Conservation (phyloP, 2,888 invertebrate species). For the Nephrotoma guestfalica region DNA sequence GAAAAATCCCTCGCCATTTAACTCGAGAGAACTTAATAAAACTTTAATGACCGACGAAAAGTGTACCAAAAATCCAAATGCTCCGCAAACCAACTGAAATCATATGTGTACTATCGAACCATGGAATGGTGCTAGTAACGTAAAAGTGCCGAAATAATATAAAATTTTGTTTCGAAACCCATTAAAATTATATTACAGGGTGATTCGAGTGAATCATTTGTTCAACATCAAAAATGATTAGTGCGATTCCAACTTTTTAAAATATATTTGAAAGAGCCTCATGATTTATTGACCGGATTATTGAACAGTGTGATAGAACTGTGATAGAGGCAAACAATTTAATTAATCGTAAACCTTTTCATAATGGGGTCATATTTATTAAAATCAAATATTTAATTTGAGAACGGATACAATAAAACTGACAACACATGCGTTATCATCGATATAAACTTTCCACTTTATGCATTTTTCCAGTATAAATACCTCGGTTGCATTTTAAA, state of each 20-base stretch:
- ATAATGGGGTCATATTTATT: too few species aligned
- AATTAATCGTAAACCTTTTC: too few species aligned
- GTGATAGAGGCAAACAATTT: too few species aligned
- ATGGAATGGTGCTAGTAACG: conserved; percentile 1
- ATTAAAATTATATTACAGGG: background rate
- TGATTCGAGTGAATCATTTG: conserved; percentile 9
- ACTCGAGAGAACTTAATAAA: background rate
- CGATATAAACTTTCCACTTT: too few species aligned
- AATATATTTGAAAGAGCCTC: conserved; percentile 5
- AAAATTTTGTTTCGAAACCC: too few species aligned
- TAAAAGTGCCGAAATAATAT: background rate
- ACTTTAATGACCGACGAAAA: background rate
- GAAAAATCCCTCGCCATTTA: background rate
- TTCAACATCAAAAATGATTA: background rate
- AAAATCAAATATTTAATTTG: too few species aligned
- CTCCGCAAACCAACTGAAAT: background rate
- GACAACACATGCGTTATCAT: too few species aligned
- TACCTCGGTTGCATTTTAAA: too few species aligned
- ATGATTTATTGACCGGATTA: conserved; percentile 1
- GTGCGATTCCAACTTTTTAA: background rate
- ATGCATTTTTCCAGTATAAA: too few species aligned
- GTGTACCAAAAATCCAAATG: background rate
- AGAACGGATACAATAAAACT: too few species aligned
- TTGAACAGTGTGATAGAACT: background rate
- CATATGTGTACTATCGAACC: background rate